Evolutionary conservation across 35 echinoderm and acorn worm genomes (phyloP).

Genomic region (Acanthaster planci): DNA sequence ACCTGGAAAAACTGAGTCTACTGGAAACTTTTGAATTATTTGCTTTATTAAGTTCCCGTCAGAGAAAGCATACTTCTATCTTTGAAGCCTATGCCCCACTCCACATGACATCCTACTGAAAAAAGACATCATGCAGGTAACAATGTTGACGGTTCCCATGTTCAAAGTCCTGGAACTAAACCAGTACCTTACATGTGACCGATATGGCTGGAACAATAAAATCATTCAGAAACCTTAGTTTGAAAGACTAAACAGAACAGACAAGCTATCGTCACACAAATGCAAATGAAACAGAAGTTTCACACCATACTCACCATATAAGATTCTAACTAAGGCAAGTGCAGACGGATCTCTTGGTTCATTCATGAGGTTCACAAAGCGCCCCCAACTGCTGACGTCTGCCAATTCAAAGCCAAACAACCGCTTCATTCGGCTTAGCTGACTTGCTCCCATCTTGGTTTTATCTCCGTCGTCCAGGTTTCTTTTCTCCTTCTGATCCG

Average conservation of each 20-base stretch:
- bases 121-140: too few relatives aligned
- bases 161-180: too few relatives aligned
- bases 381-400: slow-evolving; percentile 54
- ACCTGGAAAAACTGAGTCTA: too few relatives aligned
- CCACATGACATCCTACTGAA: too few relatives aligned
- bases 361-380: slow-evolving; percentile 63
- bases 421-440: slow-evolving; percentile 45
- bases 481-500: not conserved
- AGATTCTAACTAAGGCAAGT: slow-evolving; percentile 65
- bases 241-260: not conserved
- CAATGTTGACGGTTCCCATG: too few relatives aligned
- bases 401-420: slow-evolving; percentile 54
- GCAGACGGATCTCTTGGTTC: slow-evolving; percentile 74
- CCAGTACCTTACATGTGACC: too few relatives aligned
- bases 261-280: not conserved
- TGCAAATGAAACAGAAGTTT: not conserved
- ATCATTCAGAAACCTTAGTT: too few relatives aligned
- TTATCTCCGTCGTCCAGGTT: not conserved
- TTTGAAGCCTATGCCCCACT: too few relatives aligned
- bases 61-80: too few relatives aligned
- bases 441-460: not conserved
- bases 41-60: too few relatives aligned
- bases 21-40: too few relatives aligned
- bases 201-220: too few relatives aligned
- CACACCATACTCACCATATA: slow-evolving; percentile 90